phyloP scores from a whole-genome alignment of 2,113 vertebrate species.

The Crypturellus undulatus region DNA sequence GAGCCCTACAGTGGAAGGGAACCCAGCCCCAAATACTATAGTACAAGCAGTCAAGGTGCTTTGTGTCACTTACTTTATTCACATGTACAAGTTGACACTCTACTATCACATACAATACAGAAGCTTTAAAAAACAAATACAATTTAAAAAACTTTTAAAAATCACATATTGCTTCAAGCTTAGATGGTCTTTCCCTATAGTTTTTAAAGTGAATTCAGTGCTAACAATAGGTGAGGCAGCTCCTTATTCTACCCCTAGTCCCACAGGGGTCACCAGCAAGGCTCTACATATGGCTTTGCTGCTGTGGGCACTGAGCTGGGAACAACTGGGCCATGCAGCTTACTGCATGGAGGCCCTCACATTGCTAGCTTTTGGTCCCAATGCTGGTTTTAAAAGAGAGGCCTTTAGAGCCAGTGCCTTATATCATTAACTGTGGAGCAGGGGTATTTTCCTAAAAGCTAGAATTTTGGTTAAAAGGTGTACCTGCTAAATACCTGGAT shows the following conservation, averaged over 20 bases:
- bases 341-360: not conserved
- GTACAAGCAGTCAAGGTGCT: not conserved
- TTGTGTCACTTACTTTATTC: slow-evolving; percentile 69
- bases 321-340: not conserved
- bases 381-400: not conserved
- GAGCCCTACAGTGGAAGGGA: too few species aligned
- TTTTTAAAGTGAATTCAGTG: slow-evolving; percentile 70
- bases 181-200: slow-evolving; percentile 35
- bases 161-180: slow-evolving; percentile 67
- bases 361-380: slow-evolving; percentile 52
- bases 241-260: not conserved
- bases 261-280: not conserved
- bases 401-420: slow-evolving; percentile 24
- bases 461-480: not conserved
- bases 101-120: slow-evolving; percentile 59
- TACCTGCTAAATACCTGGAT: not conserved
- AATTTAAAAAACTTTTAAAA: slow-evolving; percentile 68
- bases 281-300: slow-evolving; percentile 66
- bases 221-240: slow-evolving; percentile 47
- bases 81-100: slow-evolving; percentile 49
- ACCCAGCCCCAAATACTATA: not conserved
- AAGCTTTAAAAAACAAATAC: slow-evolving; percentile 66
- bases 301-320: slow-evolving; percentile 1
- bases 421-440: not conserved
- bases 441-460: not conserved